A percentile compares a stretch with the other conserved stretches of the same genome.
These are phyloP conservation scores for Rhagonycha lutea DNA, from an alignment of 2,888 invertebrate species.

Conservation along the genomic window DNA sequence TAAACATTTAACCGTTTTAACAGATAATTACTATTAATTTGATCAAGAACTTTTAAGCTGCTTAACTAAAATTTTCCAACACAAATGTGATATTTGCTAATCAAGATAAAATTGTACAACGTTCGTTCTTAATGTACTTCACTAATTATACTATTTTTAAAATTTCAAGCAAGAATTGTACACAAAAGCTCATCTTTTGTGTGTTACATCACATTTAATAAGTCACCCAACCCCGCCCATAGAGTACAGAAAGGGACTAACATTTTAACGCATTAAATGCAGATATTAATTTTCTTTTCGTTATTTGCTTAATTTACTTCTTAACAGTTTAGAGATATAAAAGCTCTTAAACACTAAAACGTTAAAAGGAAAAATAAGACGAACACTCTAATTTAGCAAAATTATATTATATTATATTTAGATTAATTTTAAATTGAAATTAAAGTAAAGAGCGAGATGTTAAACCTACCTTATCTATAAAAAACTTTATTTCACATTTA, in stretches of 20 bases:
- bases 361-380: neutral
- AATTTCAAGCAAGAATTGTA: neutral
- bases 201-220: neutral
- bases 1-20: neutral
- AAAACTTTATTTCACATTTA: neutral
- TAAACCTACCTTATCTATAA: neutral
- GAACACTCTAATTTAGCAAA: neutral
- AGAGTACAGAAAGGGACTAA: neutral
- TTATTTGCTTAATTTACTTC: neutral
- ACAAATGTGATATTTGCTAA: neutral
- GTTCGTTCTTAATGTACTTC: neutral
- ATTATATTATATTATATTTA: neutral
- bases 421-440: neutral
- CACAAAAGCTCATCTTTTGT: neutral
- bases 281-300: neutral
- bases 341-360: neutral
- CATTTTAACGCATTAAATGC: neutral
- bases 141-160: neutral
- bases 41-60: neutral
- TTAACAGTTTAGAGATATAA: neutral
- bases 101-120: neutral
- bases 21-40: neutral
- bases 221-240: neutral
- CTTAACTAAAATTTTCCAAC: neutral
- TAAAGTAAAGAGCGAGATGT: neutral